A percentile compares a stretch with the other conserved stretches of the same genome.
phyloP scores from a whole-genome alignment of 2,797 vertebrate species.

The Pagetopsis macropterus region DNA sequence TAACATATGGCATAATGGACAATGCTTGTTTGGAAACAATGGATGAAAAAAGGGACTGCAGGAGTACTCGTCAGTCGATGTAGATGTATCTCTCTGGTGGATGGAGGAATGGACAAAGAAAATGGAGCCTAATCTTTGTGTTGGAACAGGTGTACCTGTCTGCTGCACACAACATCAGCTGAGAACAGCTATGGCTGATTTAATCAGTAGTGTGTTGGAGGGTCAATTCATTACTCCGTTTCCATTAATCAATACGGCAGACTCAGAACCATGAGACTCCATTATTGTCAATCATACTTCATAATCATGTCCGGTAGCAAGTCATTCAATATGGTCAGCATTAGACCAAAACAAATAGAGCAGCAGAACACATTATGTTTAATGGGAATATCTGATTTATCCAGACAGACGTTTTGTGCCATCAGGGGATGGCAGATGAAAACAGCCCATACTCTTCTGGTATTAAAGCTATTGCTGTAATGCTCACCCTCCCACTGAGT shows the following conservation, averaged over 20 bases:
- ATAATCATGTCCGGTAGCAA: neutral
- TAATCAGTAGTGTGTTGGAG: slow-evolving; percentile 3
- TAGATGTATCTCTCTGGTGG: neutral
- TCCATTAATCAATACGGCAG: slow-evolving; percentile 1
- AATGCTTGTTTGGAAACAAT: slow-evolving; percentile 73
- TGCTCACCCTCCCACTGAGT: slow-evolving; percentile 94
- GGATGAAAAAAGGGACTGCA: slow-evolving; percentile 15
- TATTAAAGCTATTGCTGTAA: slow-evolving; percentile 15
- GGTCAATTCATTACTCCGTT: neutral
- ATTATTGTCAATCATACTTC: slow-evolving; percentile 14
- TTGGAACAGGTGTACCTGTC: slow-evolving; percentile 39
- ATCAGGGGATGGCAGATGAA: slow-evolving; percentile 29
- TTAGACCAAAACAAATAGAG: slow-evolving; percentile 20
- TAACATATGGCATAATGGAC: slow-evolving; percentile 61
- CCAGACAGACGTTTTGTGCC: slow-evolving; percentile 40
- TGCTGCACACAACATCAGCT: slow-evolving; percentile 12
- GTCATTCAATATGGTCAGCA: slow-evolving; percentile 19
- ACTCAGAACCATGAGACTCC: neutral
- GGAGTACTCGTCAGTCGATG: slow-evolving; percentile 6
- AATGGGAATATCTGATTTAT: slow-evolving; percentile 46
- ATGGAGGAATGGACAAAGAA: neutral
- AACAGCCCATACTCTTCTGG: slow-evolving; percentile 41
- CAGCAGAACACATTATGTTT: slow-evolving; percentile 5
- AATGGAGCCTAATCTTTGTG: slow-evolving; percentile 28
- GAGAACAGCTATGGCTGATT: slow-evolving; percentile 5